Conservation (phyloP, 2,888 invertebrate genomes). For the Pollenia amentaria region DNA sequence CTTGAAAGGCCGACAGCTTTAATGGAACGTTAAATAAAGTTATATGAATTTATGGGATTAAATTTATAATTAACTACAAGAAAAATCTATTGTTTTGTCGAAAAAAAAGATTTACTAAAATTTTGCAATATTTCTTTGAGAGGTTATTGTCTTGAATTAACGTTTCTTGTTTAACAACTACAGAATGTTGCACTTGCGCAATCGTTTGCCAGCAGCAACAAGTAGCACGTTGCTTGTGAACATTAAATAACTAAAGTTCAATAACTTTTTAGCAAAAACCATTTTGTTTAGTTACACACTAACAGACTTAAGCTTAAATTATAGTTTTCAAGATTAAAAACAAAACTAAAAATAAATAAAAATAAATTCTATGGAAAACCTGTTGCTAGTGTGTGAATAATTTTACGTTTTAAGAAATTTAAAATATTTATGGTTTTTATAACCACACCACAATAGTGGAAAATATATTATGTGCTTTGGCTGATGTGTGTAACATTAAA, state of each 20-base stretch:
- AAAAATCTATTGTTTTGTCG: slow-evolving; percentile 40
- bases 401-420: background rate
- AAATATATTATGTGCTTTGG: too few species aligned
- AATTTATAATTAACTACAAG: background rate
- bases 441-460: too few species aligned
- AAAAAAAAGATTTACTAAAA: slow-evolving; percentile 15
- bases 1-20: slow-evolving; percentile 12
- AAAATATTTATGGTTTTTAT: background rate
- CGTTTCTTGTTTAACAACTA: slow-evolving; percentile 37
- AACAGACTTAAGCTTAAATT: slow-evolving; percentile 9
- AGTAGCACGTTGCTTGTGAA: slow-evolving; percentile 32
- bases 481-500: too few species aligned
- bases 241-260: slow-evolving; percentile 57
- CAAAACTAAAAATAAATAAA: background rate
- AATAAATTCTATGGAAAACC: background rate
- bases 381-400: slow-evolving; percentile 2
- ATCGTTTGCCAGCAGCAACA: slow-evolving; percentile 30
- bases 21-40: slow-evolving; percentile 6
- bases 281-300: slow-evolving; percentile 2
- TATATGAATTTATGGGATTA: slow-evolving; percentile 6
- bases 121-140: slow-evolving; percentile 15
- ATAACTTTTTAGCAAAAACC: slow-evolving; percentile 49
- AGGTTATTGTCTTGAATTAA: slow-evolving; percentile 7
- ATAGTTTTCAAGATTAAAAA: slow-evolving; percentile 3
- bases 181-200: slow-evolving; percentile 69